Conservation (phyloP, 2,797 vertebrate species). For the Eulemur mongoz region DNA sequence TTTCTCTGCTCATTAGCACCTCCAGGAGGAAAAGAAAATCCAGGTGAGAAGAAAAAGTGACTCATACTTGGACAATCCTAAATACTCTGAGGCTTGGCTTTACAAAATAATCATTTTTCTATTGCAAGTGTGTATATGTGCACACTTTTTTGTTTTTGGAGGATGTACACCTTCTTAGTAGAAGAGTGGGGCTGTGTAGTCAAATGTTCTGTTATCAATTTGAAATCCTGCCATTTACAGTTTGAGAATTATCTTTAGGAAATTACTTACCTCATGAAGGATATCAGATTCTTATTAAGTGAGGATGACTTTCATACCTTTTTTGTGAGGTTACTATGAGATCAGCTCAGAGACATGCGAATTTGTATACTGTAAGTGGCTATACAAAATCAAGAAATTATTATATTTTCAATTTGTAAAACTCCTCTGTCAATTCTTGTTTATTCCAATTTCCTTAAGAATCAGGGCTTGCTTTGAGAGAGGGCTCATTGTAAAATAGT, state of each 20-base stretch:
- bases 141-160: background rate
- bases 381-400: background rate
- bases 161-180: background rate
- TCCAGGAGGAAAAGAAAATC: constrained; percentile 50
- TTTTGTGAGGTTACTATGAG: background rate
- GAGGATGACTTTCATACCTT: background rate
- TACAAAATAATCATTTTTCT: background rate
- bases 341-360: background rate
- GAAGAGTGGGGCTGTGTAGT: background rate
- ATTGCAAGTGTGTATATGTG: background rate
- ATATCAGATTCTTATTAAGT: background rate
- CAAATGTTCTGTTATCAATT: background rate
- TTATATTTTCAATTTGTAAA: background rate
- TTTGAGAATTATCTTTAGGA: background rate
- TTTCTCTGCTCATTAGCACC: constrained; percentile 65
- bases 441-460: background rate
- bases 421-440: background rate
- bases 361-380: background rate
- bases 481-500: background rate
- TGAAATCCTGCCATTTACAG: background rate
- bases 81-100: background rate
- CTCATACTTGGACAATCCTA: background rate
- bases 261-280: background rate
- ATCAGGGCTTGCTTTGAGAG: background rate
- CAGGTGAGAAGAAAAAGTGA: constrained; percentile 47